phyloP scores from a whole-genome alignment of 1,140 invertebrate species.

The Drosophila ohnishii region DNA sequence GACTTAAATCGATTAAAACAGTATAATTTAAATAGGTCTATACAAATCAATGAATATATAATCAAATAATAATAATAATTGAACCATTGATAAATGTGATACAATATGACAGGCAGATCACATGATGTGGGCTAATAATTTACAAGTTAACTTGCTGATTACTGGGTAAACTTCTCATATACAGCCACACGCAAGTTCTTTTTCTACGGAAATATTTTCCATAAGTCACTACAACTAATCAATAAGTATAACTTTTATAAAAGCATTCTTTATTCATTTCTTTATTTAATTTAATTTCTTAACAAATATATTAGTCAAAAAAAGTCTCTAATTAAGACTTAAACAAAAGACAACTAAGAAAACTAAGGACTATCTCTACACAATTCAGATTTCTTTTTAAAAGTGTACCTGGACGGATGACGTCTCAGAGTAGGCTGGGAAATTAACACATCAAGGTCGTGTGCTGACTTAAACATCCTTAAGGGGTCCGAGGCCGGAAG shows the following conservation, averaged over 20 bases:
- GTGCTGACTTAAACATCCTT: constrained; percentile 46
- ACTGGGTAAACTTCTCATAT: not conserved
- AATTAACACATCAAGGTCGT: constrained; percentile 82
- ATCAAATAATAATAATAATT: not conserved
- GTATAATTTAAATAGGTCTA: not conserved
- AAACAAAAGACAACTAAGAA: not conserved
- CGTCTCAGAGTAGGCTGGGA: constrained; percentile 40
- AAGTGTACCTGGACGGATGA: constrained; percentile 39
- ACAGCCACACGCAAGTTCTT: not conserved
- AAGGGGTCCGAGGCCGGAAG: constrained; percentile 57
- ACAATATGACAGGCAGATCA: not conserved
- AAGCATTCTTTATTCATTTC: not conserved
- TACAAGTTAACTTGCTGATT: not conserved
- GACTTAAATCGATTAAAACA: not conserved
- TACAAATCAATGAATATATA: not conserved
- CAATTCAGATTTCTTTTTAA: constrained; percentile 5
- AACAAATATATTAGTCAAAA: not conserved
- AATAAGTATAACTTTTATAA: not conserved
- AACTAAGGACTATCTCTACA: not conserved
- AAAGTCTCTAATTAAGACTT: not conserved
- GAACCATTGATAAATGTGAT: not conserved
- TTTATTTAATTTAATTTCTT: not conserved
- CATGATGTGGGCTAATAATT: constrained; percentile 1
- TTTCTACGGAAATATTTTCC: not conserved
- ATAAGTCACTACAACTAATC: not conserved